Base-by-base conservation (phyloP, 2,888 invertebrate species). In the Hypsopygia costalis region DNA sequence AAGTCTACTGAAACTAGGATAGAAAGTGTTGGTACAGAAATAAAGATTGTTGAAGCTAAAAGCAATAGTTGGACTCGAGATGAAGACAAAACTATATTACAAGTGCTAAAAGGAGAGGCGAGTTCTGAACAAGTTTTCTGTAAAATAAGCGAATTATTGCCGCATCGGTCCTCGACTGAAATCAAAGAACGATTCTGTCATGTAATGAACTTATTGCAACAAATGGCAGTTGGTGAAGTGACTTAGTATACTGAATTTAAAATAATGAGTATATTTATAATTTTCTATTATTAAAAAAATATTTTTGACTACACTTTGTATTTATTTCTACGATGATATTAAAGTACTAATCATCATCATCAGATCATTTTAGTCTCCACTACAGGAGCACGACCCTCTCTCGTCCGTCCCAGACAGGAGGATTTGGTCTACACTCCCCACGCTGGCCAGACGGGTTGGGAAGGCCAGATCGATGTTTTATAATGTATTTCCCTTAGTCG, bases 51-150 rank as follows among this genome's bases (percentile, higher is more conserved):
- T 12, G 68, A 69, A 27, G 46, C 44, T 0, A 82, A 73, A 43
- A 74, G 54, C 40, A 83, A 70, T 27, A 75, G 74, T 51, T 96
- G 95, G 95, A 94, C 93, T 0, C 89, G 95, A 40, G 94, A 95
- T 38, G 96, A 96, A 63, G 96, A 96, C 69, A 94, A 93, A 71
- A 91, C 94, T 8, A 93, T 96, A 76, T 76, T 96, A 27, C 92
- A 94, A 72, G 93, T 93, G 40, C 90, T 95, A 47, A 94, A 95
- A 68, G 90, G 91, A 3, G 94, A 94, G 49, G 58, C 83, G 6
- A 90, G 92, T 34, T 91, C 92, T 0, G 92, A 94, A 47, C 89
- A 91, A 51, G 91, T 93, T 4, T 92, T 94, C 46, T 79, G 82
- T 12, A 85, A 88, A 40, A 91, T 93, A 22, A 78, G 88, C 3